Conservation (phyloP, 2,113 vertebrate genomes). For the Sylvia atricapilla region DNA sequence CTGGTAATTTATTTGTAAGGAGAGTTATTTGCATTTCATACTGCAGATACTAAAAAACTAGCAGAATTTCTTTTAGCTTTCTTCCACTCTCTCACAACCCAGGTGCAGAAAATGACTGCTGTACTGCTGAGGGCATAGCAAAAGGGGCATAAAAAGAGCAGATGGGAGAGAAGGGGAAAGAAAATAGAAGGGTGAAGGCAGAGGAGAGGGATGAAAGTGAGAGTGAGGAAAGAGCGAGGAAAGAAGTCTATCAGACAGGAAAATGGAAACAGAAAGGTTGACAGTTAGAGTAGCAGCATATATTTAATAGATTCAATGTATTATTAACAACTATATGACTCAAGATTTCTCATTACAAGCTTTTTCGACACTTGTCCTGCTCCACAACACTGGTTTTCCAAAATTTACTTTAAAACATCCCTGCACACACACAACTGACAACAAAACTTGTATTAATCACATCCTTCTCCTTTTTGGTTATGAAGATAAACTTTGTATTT, state of each 20-base stretch:
- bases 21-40: background rate
- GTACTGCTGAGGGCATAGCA: background rate
- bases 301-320: background rate
- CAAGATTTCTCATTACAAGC: background rate
- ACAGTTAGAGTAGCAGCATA: background rate
- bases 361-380: background rate
- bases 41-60: background rate
- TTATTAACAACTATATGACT: background rate
- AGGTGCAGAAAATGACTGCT: background rate
- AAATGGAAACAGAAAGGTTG: background rate
- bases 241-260: background rate
- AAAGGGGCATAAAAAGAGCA: background rate
- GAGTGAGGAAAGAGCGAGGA: background rate
- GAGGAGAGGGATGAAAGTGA: background rate
- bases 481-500: constrained; percentile 1
- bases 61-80: background rate
- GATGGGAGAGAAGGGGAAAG: background rate
- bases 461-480: background rate
- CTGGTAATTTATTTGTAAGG: background rate
- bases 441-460: background rate
- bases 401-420: background rate
- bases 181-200: background rate
- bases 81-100: background rate
- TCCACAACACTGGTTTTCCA: background rate
- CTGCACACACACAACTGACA: background rate